Percentiles rank a stretch among this genome's conserved stretches.
phyloP scores from a whole-genome alignment of 2,888 invertebrate species.

The Hydropsyche betteni region DNA sequence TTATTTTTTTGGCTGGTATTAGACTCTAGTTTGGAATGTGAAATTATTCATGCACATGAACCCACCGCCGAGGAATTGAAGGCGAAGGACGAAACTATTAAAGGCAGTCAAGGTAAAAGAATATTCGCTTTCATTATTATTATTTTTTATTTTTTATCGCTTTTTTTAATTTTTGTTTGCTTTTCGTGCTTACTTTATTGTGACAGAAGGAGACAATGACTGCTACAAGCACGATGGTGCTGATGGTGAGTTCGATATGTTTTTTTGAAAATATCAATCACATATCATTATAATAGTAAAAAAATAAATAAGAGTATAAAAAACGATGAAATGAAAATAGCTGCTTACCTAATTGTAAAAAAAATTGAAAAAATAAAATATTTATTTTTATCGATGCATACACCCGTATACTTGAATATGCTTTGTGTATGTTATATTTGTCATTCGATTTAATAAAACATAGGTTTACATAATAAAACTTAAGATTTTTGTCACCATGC shows the following conservation, averaged over 20 bases:
- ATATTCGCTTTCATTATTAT: constrained; percentile 41
- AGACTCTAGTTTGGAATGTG: constrained; percentile 74
- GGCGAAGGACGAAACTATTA: constrained; percentile 64
- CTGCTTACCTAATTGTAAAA: no score
- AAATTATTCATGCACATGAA: constrained; percentile 67
- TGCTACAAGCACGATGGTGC: constrained; percentile 51
- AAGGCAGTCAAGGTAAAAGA: constrained; percentile 67
- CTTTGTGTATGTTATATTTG: no score
- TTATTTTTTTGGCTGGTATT: constrained; percentile 53
- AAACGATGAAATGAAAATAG: no score
- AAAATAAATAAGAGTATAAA: not conserved
- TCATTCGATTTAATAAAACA: no score
- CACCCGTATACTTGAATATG: constrained; percentile 49
- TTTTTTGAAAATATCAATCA: no score
- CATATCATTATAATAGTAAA: no score
- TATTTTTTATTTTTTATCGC: constrained; percentile 48
- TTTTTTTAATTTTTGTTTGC: constrained; percentile 52
- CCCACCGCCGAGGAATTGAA: constrained; percentile 63
- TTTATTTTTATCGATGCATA: not conserved
- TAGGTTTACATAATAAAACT: no score
- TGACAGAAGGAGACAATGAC: constrained; percentile 62
- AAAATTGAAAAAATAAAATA: constrained; percentile 27
- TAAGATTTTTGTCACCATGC: no score
- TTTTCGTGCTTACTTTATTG: constrained; percentile 53
- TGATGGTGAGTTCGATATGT: not conserved